Evolutionary conservation across 2,113 vertebrate genomes (phyloP).

Genomic region (Meleagris gallopavo): DNA sequence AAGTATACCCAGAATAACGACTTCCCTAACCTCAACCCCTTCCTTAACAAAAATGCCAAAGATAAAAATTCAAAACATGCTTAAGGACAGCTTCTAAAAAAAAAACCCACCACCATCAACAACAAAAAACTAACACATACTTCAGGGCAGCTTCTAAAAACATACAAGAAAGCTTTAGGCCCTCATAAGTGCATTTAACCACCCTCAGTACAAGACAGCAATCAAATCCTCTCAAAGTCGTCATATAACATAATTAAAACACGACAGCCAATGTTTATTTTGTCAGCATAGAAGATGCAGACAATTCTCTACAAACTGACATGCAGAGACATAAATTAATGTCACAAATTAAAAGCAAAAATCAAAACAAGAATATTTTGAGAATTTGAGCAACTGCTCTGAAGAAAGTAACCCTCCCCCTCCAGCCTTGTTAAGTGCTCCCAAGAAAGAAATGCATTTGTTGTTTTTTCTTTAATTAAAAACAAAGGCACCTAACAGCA

Average conservation of each 20-base stretch:
- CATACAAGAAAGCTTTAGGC: background rate
- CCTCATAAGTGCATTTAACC: background rate
- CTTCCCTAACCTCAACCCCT: background rate
- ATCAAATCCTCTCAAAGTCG: background rate
- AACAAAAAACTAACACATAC: too few relatives aligned
- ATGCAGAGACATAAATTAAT: background rate
- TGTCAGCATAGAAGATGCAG: background rate
- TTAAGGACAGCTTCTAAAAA: background rate
- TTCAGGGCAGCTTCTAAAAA: background rate
- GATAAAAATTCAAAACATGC: background rate
- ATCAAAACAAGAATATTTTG: background rate
- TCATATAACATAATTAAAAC: background rate
- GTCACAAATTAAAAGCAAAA: background rate
- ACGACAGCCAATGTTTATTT: background rate
- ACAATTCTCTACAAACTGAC: background rate
- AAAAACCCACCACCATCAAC: background rate
- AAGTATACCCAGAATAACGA: background rate
- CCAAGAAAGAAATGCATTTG: background rate
- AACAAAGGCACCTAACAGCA: accelerated
- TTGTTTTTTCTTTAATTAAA: background rate
- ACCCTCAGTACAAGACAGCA: background rate
- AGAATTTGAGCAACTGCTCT: background rate
- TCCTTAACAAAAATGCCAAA: background rate
- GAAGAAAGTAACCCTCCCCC: background rate
- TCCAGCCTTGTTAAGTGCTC: background rate